These are phyloP conservation scores for Pachyramphus minor DNA, from an alignment of 2,113 vertebrate genomes.

Conservation along the genomic window DNA sequence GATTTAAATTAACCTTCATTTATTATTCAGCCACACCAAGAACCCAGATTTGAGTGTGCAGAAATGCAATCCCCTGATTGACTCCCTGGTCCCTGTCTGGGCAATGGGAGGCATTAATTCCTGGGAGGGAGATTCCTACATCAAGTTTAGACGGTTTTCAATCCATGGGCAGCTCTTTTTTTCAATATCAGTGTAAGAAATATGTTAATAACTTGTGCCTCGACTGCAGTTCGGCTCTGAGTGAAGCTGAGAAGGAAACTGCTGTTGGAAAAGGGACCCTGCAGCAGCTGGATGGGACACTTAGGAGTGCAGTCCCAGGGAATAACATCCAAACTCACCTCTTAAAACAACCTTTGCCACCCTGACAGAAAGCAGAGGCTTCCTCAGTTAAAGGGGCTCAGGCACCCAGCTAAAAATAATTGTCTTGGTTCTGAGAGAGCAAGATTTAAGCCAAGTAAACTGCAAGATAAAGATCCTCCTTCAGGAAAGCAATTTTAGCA, in stretches of 20 bases:
- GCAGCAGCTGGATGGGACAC: neutral
- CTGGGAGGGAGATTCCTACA: neutral
- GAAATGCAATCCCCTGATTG: neutral
- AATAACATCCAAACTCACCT: neutral
- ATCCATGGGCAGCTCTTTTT: neutral
- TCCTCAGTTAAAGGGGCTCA: neutral
- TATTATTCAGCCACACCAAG: neutral
- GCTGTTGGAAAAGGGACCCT: neutral
- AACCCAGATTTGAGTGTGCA: neutral
- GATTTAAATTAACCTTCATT: constrained; percentile 23
- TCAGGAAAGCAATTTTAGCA: neutral
- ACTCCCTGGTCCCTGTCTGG: neutral
- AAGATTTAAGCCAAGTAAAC: neutral
- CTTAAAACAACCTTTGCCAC: neutral
- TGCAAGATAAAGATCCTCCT: neutral
- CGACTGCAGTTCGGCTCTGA: neutral
- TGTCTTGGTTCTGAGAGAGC: neutral
- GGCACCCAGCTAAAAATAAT: neutral
- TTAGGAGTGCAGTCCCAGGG: neutral
- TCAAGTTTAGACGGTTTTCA: neutral
- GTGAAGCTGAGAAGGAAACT: neutral
- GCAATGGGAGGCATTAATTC: neutral
- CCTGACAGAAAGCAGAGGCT: neutral
- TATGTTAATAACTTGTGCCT: neutral
- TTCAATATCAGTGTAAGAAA: neutral